Evolutionary conservation across 2,888 invertebrate genomes (phyloP).

Genomic region (Diploptera punctata): DNA sequence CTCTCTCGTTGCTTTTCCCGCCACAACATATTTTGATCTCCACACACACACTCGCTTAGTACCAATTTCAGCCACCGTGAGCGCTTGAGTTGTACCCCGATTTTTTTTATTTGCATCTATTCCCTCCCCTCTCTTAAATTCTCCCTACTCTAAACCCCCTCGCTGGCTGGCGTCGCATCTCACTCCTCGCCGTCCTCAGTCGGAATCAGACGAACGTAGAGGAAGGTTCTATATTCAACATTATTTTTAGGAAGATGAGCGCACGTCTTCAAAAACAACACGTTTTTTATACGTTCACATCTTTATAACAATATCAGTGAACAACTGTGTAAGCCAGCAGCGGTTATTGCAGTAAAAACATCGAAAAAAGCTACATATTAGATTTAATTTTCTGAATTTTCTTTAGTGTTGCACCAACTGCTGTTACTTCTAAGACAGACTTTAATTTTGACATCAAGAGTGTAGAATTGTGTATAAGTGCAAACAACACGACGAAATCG

Average conservation of each 20-base stretch:
- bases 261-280: constrained; percentile 22
- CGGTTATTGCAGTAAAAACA: too few species aligned
- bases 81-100: constrained; percentile 2
- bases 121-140: background rate
- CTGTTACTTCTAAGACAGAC: too few species aligned
- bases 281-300: background rate
- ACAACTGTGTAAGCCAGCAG: too few species aligned
- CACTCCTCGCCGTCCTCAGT: constrained; percentile 30
- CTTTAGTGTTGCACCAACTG: too few species aligned
- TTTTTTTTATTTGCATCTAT: too few species aligned
- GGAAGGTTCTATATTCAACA: background rate
- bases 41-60: background rate
- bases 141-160: background rate
- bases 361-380: too few species aligned
- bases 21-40: background rate
- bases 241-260: background rate
- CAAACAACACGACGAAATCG: too few species aligned
- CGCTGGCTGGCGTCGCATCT: constrained; percentile 23
- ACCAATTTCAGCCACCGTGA: constrained; percentile 16
- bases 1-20: too few species aligned
- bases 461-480: too few species aligned
- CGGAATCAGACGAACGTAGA: constrained; percentile 33
- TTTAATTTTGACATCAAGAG: too few species aligned
- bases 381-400: too few species aligned
- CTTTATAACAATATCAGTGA: too few species aligned